Evolutionary conservation across 2,888 invertebrate species (phyloP).

Genomic region (Cephus rjabovi): DNA sequence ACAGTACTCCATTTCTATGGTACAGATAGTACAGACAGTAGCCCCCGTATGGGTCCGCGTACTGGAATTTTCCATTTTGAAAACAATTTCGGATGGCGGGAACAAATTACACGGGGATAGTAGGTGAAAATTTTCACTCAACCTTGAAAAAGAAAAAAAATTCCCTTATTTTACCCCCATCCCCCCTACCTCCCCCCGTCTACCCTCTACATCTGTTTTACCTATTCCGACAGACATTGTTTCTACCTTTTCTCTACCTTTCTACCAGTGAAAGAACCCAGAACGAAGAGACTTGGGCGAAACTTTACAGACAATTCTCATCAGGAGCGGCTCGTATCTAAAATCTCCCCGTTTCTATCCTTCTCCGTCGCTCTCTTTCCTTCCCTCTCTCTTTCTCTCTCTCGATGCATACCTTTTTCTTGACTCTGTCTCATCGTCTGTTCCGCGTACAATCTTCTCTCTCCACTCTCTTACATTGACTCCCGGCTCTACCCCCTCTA

Average conservation of each 20-base stretch:
- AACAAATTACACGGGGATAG: too few relatives aligned
- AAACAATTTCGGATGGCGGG: too few relatives aligned
- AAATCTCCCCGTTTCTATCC: conserved; percentile 29
- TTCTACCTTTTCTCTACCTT: neutral
- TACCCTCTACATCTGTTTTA: too few relatives aligned
- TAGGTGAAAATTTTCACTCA: too few relatives aligned
- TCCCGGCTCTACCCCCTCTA: neutral
- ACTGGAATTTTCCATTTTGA: too few relatives aligned
- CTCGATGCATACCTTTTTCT: neutral
- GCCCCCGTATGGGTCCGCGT: too few relatives aligned
- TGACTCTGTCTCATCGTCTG: neutral
- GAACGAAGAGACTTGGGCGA: conserved; percentile 10
- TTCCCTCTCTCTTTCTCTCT: conserved; percentile 1
- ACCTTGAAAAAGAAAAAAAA: too few relatives aligned
- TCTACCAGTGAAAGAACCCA: neutral
- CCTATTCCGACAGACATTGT: too few relatives aligned
- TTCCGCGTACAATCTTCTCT: neutral
- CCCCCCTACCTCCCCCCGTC: too few relatives aligned
- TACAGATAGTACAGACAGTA: too few relatives aligned
- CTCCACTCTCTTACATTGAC: conserved; percentile 3
- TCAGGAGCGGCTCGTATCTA: conserved; percentile 28
- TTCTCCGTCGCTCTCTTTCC: conserved; percentile 15
- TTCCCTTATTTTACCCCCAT: too few relatives aligned
- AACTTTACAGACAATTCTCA: conserved; percentile 23
- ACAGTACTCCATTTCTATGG: too few relatives aligned